Evolutionary conservation across 2,888 invertebrate genomes (phyloP).

Genomic region (Cantharis rufa): DNA sequence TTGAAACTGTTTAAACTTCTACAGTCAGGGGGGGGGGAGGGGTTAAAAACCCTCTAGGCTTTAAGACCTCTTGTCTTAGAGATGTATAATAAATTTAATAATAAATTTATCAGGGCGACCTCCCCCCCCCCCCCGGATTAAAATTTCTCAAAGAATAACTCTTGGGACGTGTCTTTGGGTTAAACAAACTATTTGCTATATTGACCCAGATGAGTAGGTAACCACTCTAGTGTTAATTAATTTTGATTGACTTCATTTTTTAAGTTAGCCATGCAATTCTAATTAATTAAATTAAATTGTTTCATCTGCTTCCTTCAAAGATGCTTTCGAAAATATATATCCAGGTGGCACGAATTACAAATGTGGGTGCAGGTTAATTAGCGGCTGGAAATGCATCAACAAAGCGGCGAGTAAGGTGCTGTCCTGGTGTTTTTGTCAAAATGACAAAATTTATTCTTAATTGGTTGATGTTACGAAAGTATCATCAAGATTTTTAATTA

Average conservation of each 20-base stretch:
- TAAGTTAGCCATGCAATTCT: not conserved
- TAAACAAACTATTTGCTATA: not conserved
- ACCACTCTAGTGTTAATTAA: not conserved
- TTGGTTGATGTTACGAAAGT: no score
- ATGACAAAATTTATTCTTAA: not conserved
- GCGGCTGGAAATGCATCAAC: not conserved
- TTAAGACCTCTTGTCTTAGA: no score
- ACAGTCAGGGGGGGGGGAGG: no score
- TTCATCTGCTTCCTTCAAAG: not conserved
- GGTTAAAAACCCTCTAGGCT: no score
- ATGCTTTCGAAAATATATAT: not conserved
- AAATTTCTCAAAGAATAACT: no score
- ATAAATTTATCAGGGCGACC: no score
- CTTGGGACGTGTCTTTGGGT: no score
- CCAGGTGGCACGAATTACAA: not conserved
- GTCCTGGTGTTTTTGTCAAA: no score
- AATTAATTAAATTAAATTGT: not conserved
- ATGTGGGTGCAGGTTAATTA: not conserved
- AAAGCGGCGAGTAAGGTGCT: not conserved
- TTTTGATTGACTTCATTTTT: not conserved
- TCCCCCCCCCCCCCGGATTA: no score
- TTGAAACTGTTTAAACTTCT: no score
- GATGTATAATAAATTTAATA: no score
- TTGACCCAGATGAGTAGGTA: not conserved
- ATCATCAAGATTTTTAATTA: not conserved